Evolutionary conservation across 2,888 invertebrate species (phyloP).

Genomic region (Leptopilina myrica): DNA sequence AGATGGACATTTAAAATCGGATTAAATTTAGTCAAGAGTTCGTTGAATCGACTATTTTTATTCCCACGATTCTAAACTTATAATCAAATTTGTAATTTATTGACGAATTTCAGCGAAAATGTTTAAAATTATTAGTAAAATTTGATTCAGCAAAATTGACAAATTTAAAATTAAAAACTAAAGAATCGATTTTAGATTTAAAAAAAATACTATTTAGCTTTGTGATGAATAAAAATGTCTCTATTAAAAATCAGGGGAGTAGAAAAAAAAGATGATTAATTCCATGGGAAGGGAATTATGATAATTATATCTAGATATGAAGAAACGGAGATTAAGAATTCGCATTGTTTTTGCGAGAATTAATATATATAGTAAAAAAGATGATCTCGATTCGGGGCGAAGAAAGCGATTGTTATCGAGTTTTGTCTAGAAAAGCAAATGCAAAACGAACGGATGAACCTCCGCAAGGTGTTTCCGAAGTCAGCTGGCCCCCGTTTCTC

Average conservation of each 20-base stretch:
- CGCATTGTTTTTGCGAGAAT: neutral
- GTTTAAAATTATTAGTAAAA: too few relatives aligned
- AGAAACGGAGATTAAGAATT: neutral
- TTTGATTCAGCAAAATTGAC: too few relatives aligned
- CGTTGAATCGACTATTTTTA: constrained; percentile 11
- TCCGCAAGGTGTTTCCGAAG: constrained; percentile 66
- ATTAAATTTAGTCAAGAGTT: constrained; percentile 8
- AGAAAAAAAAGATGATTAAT: too few relatives aligned
- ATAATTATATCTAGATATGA: too few relatives aligned
- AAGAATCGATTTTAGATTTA: too few relatives aligned
- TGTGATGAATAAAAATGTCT: too few relatives aligned
- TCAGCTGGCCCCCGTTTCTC: constrained; percentile 65
- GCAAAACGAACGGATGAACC: constrained; percentile 55
- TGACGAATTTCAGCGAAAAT: too few relatives aligned
- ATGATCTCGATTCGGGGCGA: neutral
- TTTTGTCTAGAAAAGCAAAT: constrained; percentile 46
- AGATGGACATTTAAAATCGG: constrained; percentile 25
- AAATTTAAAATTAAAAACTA: too few relatives aligned
- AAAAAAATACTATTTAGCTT: too few relatives aligned
- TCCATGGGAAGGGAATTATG: too few relatives aligned
- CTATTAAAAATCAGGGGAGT: too few relatives aligned
- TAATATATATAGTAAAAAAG: neutral
- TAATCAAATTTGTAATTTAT: neutral
- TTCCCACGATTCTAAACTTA: neutral
- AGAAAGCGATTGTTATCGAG: constrained; percentile 12